Percentiles rank a stretch among this genome's conserved stretches.
phyloP scores from a whole-genome alignment of 2,888 invertebrate species.

The Hypselothyrea guttata region DNA sequence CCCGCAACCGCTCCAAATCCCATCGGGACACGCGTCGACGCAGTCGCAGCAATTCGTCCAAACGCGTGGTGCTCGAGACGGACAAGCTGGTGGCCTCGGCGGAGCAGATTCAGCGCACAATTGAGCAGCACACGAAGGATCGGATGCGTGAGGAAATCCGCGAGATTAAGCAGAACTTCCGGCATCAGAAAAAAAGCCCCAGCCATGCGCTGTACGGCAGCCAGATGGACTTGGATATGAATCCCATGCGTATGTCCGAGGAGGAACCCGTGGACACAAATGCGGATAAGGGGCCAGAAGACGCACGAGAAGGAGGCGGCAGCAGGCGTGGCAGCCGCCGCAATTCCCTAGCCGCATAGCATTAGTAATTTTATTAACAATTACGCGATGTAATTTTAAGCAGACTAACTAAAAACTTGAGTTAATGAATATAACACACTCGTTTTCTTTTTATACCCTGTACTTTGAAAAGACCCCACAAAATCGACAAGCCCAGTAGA shows the following conservation, averaged over 20 bases:
- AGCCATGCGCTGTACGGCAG: constrained; percentile 14
- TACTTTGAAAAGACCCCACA: no score
- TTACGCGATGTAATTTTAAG: constrained; percentile 5
- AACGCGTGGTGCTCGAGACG: constrained; percentile 70
- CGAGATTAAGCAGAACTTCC: constrained; percentile 72
- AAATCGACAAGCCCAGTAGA: no score
- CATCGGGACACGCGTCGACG: constrained; percentile 49
- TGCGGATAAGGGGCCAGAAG: constrained; percentile 14
- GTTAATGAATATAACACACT: constrained; percentile 5
- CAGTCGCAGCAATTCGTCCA: constrained; percentile 49
- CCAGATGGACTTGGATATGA: constrained; percentile 20
- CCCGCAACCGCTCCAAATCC: constrained; percentile 57
- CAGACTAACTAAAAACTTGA: constrained; percentile 21
- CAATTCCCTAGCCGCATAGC: constrained; percentile 57
- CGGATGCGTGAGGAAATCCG: constrained; percentile 75
- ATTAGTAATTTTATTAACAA: constrained; percentile 14
- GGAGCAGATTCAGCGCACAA: constrained; percentile 78
- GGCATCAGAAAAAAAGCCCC: constrained; percentile 47
- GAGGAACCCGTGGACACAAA: constrained; percentile 4
- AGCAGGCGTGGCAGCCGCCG: constrained; percentile 57
- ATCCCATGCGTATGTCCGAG: constrained; percentile 9
- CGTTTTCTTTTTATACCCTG: no score
- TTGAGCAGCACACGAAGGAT: constrained; percentile 78
- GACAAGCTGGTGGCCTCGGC: constrained; percentile 79
- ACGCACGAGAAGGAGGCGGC: constrained; percentile 12